Percentiles rank a stretch among this genome's conserved stretches.
Conservation (phyloP, 1,140 invertebrate species). For the Laupala kohalensis region DNA sequence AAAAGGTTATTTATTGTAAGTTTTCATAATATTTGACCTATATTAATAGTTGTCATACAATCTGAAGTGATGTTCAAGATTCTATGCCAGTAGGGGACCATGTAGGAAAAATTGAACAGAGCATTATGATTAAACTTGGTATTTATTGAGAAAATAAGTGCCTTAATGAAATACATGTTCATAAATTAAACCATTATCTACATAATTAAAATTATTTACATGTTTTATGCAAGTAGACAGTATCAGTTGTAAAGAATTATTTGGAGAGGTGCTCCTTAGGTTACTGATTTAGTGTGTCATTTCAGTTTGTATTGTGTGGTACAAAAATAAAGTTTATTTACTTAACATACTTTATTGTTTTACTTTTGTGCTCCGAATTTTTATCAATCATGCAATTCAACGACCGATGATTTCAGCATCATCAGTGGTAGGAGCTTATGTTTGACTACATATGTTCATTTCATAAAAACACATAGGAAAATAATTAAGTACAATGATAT, state of each 20-base stretch:
- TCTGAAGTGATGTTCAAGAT: neutral
- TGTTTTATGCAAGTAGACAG: neutral
- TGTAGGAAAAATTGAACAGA: neutral
- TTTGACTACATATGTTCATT: no score
- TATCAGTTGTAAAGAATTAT: neutral
- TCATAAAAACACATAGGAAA: no score
- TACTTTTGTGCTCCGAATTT: no score
- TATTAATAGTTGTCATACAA: neutral
- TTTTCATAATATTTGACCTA: neutral
- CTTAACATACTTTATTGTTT: neutral
- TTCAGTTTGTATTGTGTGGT: neutral
- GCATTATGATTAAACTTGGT: neutral
- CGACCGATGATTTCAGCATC: no score
- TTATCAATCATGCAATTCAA: no score
- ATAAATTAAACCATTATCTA: neutral
- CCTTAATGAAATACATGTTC: neutral
- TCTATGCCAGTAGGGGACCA: neutral
- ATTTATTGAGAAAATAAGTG: neutral
- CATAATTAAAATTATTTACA: neutral
- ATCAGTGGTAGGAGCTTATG: no score
- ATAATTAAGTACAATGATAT: no score
- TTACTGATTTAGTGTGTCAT: neutral
- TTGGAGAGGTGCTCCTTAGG: neutral
- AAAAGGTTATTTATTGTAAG: conserved; percentile 15
- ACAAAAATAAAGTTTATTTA: neutral